Base-by-base conservation (phyloP, 2,113 vertebrate genomes). In the Climacteris rufus region DNA sequence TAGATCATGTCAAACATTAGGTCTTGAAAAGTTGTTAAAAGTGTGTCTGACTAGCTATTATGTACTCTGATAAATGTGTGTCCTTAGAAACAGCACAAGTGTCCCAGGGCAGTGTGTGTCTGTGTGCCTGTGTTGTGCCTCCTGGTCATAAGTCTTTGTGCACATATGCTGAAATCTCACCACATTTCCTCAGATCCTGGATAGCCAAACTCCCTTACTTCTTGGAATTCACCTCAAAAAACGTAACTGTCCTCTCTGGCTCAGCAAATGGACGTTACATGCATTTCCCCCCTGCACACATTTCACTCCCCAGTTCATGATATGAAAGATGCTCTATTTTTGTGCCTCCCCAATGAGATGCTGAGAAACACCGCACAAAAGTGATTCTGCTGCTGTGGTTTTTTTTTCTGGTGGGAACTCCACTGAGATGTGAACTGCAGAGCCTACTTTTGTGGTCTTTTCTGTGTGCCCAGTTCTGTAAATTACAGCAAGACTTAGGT, bases 241-340 rank as follows among this genome's bases (percentile, higher is more conserved):
- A 13, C 8, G 6, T 27, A 45, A 13, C 15, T 50, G 16, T 24
- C 44, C 45, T n/a, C 30, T 76, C 28, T 72, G 5, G 22, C 40
- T 70, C 75, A 53, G n/a, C 31, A 30, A 27, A 61, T 16, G 24
- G 27, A 27, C 3, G 8, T 28, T 37, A 9, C 7, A 24, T 1
- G 2, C 13, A 9, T 59, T 87, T 30, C 0, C 9, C 2, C 13
- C 7, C 10, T 2, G 1, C 18, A 37, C 13, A 10, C 5, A 2
- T 11, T 37, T 79, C 40, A 56, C 6, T 64, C 40, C 31, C 21
- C 21, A 33, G 28, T 52, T 54, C 8, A 27, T 0, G 0, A 39
- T 22, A 42, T 5, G 8, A 35, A 86, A 74, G 39, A 39, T 33
- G 6, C 4, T 49, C 19, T 18, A 18, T 35, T 44, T 85, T 54